A percentile compares a stretch with the other conserved stretches of the same genome.
These are phyloP conservation scores for Chelonia mydas DNA, from an alignment of 2,797 vertebrate genomes.

Conservation along the genomic window DNA sequence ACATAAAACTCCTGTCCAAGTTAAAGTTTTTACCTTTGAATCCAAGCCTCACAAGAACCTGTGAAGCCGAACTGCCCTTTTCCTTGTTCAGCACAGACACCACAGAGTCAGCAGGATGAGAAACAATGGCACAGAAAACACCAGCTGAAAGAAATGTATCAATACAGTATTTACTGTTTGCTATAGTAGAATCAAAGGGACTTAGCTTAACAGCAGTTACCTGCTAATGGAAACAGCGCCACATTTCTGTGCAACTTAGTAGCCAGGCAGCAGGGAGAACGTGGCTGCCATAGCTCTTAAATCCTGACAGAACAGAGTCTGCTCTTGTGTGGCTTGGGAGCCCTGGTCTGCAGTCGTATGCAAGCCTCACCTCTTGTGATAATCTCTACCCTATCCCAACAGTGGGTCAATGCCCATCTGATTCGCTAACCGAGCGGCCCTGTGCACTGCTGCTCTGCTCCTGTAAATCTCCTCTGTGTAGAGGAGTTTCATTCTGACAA, in stretches of 20 bases:
- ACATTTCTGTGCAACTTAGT: background rate
- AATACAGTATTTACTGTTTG: background rate
- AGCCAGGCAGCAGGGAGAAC: background rate
- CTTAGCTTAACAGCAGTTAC: background rate
- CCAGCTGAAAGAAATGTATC: constrained; percentile 86
- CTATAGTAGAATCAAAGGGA: background rate
- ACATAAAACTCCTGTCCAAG: background rate
- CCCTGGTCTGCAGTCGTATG: background rate
- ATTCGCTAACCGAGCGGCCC: background rate
- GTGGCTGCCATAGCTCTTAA: background rate
- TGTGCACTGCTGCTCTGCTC: background rate
- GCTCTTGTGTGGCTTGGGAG: too few species aligned
- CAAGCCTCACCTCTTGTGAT: background rate
- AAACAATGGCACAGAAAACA: constrained; percentile 98
- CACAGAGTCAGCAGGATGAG: constrained; percentile 98
- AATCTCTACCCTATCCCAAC: background rate
- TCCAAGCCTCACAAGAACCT: constrained; percentile 93
- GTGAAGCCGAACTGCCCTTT: constrained; percentile 91
- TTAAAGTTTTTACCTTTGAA: constrained; percentile 86
- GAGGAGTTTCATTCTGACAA: background rate
- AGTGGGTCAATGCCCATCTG: background rate
- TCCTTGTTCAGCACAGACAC: constrained; percentile 99
- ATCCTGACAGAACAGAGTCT: background rate
- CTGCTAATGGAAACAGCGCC: background rate
- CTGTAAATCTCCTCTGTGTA: background rate